These are phyloP conservation scores for Passer montanus DNA, from an alignment of 2,113 vertebrate genomes.

Conservation along the genomic window DNA sequence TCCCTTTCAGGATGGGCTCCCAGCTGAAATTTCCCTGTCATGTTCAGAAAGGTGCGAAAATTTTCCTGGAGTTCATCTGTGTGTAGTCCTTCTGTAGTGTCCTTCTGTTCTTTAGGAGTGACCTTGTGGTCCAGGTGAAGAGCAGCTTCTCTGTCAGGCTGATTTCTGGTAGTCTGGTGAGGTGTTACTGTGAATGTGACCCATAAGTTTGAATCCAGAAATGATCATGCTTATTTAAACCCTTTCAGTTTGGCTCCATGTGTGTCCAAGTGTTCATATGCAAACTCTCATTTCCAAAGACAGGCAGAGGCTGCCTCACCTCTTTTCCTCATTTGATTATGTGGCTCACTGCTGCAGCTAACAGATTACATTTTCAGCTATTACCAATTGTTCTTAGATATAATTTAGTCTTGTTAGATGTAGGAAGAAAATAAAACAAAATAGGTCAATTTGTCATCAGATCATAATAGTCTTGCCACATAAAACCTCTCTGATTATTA, in stretches of 20 bases:
- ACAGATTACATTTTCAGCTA: neutral
- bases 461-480: neutral
- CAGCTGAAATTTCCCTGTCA: neutral
- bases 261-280: neutral
- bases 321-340: neutral
- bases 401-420: neutral
- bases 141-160: neutral
- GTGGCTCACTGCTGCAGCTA: neutral
- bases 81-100: neutral
- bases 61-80: neutral
- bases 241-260: neutral
- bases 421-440: neutral
- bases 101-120: neutral
- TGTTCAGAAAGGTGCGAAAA: neutral
- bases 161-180: neutral
- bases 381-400: neutral
- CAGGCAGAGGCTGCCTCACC: neutral
- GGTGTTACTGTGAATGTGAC: neutral
- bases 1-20: neutral
- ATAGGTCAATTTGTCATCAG: neutral
- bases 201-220: neutral
- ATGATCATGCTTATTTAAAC: neutral
- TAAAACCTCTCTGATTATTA: neutral
- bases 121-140: neutral
- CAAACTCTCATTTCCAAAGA: neutral